Conservation (phyloP, 53 echinoderm and acorn worm species). For the Holothuria scabra region DNA sequence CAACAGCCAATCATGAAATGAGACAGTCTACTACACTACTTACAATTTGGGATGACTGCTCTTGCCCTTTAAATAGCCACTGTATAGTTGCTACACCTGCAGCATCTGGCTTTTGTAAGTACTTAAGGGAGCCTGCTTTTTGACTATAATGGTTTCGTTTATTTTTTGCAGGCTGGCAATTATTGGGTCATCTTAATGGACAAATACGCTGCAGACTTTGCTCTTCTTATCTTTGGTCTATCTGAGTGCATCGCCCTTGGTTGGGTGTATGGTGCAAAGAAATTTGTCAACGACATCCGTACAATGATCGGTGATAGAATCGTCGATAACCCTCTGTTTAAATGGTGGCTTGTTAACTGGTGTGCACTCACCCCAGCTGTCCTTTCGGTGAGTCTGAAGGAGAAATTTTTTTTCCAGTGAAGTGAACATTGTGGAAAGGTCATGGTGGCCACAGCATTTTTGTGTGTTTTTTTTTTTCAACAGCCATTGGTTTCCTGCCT, state of each 20-base stretch:
- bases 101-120: too few species aligned
- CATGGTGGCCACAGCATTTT: too few species aligned
- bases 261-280: slow-evolving; percentile 87
- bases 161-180: slow-evolving; percentile 77
- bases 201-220: slow-evolving; percentile 96
- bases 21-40: too few species aligned
- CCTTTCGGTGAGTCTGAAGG: slow-evolving; percentile 76
- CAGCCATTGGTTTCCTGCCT: too few species aligned
- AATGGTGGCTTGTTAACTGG: slow-evolving; percentile 98
- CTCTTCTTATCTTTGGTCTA: slow-evolving; percentile 91
- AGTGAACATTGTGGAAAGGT: too few species aligned
- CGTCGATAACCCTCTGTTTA: slow-evolving; percentile 78
- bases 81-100: too few species aligned
- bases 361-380: slow-evolving; percentile 90
- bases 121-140: too few species aligned
- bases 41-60: too few species aligned
- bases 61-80: too few species aligned
- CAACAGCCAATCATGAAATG: too few species aligned
- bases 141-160: not conserved
- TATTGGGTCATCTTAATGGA: slow-evolving; percentile 98
- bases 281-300: slow-evolving; percentile 94
- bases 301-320: slow-evolving; percentile 86
- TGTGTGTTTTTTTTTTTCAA: too few species aligned
- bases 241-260: slow-evolving; percentile 90
- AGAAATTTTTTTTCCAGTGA: too few species aligned